A percentile compares a stretch with the other conserved stretches of the same genome.
phyloP scores from a whole-genome alignment of 2,113 vertebrate genomes.

The Lophochroa leadbeateri region DNA sequence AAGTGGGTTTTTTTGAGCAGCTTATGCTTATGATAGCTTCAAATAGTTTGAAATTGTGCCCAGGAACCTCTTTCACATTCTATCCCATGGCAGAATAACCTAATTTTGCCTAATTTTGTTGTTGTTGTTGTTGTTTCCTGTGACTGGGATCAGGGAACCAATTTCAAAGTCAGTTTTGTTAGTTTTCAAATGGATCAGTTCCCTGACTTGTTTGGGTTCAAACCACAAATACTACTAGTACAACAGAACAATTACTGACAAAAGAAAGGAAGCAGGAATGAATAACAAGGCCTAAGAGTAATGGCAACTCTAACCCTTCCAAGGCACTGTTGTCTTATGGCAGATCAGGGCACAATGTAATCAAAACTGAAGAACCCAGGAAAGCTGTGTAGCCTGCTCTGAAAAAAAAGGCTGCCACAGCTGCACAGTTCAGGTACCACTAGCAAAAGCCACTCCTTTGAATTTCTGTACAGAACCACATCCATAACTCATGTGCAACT shows the following conservation, averaged over 20 bases:
- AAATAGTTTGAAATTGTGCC: neutral
- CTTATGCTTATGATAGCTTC: neutral
- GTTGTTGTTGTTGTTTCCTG: neutral
- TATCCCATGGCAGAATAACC: neutral
- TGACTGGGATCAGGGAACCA: neutral
- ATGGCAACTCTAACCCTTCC: neutral
- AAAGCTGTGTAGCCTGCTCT: neutral
- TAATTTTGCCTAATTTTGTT: neutral
- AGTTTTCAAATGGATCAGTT: neutral
- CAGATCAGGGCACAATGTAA: neutral
- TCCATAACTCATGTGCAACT: accelerated
- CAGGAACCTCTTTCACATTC: neutral
- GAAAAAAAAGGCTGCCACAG: neutral
- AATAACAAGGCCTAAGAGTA: neutral
- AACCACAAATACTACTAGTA: neutral
- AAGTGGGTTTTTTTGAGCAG: neutral
- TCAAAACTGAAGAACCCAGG: neutral
- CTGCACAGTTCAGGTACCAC: neutral
- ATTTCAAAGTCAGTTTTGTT: neutral
- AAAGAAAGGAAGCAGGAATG: neutral
- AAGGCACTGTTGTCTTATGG: neutral
- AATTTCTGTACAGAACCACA: neutral
- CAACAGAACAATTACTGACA: neutral
- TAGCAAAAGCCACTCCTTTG: neutral
- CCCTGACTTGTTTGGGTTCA: neutral